phyloP scores from a whole-genome alignment of 2,113 vertebrate species.

The Phaetusa simplex region DNA sequence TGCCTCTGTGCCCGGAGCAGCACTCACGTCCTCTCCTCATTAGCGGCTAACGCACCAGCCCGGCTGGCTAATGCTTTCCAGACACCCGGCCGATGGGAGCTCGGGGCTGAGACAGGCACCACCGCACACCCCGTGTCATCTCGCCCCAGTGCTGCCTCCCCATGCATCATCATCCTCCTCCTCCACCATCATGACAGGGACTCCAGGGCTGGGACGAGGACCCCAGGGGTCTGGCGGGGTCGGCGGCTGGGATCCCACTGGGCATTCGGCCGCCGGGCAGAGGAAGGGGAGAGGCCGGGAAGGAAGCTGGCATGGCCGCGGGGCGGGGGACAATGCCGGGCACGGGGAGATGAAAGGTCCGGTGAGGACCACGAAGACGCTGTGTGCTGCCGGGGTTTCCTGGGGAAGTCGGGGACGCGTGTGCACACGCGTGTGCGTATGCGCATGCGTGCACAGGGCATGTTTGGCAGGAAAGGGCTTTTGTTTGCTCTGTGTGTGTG shows the following conservation, averaged over 20 bases:
- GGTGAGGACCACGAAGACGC: background rate
- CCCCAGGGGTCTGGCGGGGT: background rate
- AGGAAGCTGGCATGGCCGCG: background rate
- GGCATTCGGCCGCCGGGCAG: background rate
- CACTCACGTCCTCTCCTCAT: background rate
- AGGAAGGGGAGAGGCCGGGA: background rate
- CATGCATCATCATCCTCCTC: background rate
- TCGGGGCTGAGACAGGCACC: background rate
- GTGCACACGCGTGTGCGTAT: background rate
- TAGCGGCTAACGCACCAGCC: background rate
- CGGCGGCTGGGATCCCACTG: background rate
- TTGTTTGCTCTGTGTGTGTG: background rate
- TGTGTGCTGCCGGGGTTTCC: background rate
- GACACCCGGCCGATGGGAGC: rapidly evolving
- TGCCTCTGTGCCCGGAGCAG: background rate
- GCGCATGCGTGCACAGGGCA: background rate
- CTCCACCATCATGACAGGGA: background rate
- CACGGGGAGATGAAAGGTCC: background rate
- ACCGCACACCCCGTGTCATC: background rate
- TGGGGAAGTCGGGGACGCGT: background rate
- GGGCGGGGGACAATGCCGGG: background rate
- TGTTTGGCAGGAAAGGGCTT: background rate
- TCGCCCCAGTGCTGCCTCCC: background rate
- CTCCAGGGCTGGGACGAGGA: background rate
- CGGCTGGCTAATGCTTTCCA: background rate